Evolutionary conservation across 2,797 vertebrate genomes (phyloP), one percentile per base, ranked within the genome.

Genomic region (Lacerta bilineata): DNA sequence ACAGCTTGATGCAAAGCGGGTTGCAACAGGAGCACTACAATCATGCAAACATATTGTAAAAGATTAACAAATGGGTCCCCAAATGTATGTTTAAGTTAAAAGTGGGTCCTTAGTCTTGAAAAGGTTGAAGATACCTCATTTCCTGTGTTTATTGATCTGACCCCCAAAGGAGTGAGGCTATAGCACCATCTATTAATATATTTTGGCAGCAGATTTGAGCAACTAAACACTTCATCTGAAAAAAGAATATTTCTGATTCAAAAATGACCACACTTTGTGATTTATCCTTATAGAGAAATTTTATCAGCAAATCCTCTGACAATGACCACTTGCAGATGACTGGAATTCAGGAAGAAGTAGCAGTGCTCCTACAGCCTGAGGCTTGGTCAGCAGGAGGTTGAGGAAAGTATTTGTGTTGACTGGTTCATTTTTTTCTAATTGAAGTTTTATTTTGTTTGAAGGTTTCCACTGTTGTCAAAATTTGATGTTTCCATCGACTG

Each of bases 341-440:
- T 88, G 50, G 33, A 71, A 93, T 59, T 5, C 75, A 87, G 90
- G 86, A 25, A 90, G 15, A 89, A 93, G 61, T 86, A 74, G 4
- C 3, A 66, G 10, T 55, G 0, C 41, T 50, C 84, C 81, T 87
- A 78, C 36, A 64, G 0, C 0, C 5, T 2, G 46, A 79, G 9
- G 2, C 84, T 64, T 20, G 33, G 23, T 9, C 0, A 23, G 20
- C 76, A 72, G 8, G n/a, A 64, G 20, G 61, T 64, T 64, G 36
- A 59, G 3, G 64, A 74, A 80, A 23, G 1, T 71, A 33, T 83
- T 92, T 91, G 64, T 85, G 27, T 89, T 93, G 85, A 89, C 66
- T 85, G 25, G 41, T 92, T 91, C 64, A 90, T 92, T 93, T 83
- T 80, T 85, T 86, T 93, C 77, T 0, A 83, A 89, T 59, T 46